phyloP scores from a whole-genome alignment of 1,140 invertebrate genomes.

The Acromyrmex heyeri region DNA sequence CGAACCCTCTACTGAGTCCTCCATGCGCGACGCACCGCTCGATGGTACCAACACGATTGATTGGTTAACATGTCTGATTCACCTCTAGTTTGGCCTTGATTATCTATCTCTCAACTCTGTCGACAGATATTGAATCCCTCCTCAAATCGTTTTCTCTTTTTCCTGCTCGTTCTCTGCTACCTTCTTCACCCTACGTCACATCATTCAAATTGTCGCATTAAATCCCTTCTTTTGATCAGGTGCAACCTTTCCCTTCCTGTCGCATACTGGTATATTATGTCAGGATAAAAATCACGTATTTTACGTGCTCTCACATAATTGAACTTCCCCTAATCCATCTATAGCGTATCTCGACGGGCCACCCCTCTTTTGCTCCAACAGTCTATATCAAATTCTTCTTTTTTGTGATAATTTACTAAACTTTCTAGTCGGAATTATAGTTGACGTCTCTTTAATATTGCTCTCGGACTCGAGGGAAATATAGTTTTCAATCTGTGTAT shows the following conservation, averaged over 20 bases:
- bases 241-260: not conserved
- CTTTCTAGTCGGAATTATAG: not conserved
- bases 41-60: conserved; percentile 78
- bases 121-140: conserved; percentile 70
- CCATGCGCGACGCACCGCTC: conserved; percentile 60
- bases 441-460: conserved; percentile 1
- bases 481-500: conserved; percentile 38
- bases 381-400: not conserved
- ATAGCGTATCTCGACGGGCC: not conserved
- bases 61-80: conserved; percentile 81
- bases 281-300: conserved; percentile 67
- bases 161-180: not conserved
- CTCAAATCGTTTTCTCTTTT: conserved; percentile 65
- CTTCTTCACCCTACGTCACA: conserved; percentile 37
- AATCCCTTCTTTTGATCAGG: conserved; percentile 15
- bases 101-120: conserved; percentile 80
- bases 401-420: conserved; percentile 60
- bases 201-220: conserved; percentile 77
- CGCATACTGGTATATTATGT: not conserved
- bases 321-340: conserved; percentile 7
- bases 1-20: conserved; percentile 57
- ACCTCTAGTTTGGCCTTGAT: conserved; percentile 80
- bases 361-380: not conserved
- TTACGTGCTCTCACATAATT: conserved; percentile 69
- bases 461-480: not conserved